Evolutionary conservation across 2,888 invertebrate species (phyloP).

Genomic region (Patella caerulea): DNA sequence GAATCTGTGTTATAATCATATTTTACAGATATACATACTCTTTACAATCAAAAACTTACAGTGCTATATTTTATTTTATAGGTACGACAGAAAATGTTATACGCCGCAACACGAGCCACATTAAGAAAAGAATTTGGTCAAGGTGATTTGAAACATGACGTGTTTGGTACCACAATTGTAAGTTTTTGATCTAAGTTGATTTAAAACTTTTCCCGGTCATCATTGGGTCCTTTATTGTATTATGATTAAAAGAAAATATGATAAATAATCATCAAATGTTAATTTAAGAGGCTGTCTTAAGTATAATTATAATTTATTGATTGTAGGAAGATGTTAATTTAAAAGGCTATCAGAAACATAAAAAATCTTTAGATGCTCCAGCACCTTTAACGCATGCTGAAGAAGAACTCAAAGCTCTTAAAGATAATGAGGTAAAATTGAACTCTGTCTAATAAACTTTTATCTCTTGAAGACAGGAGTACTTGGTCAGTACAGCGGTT

Average conservation of each 20-base stretch:
- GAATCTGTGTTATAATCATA: too few relatives aligned
- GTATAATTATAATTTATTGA: too few relatives aligned
- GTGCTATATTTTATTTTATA: constrained; percentile 32
- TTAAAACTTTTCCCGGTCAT: too few relatives aligned
- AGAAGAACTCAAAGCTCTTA: constrained; percentile 71
- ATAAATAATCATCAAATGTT: neutral
- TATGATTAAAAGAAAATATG: neutral
- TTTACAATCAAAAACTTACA: too few relatives aligned
- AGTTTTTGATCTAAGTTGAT: constrained; percentile 28
- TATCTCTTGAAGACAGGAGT: too few relatives aligned
- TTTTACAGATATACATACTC: too few relatives aligned
- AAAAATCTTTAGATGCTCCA: constrained; percentile 84
- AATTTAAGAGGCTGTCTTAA: constrained; percentile 75
- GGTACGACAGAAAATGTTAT: constrained; percentile 95
- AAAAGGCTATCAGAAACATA: constrained; percentile 85
- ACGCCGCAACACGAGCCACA: constrained; percentile 97
- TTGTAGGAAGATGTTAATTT: constrained; percentile 84
- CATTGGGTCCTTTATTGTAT: neutral
- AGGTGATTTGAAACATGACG: constrained; percentile 92
- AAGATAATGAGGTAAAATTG: constrained; percentile 66
- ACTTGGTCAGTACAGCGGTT: too few relatives aligned
- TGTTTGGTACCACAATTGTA: constrained; percentile 88
- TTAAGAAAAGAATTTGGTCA: constrained; percentile 96
- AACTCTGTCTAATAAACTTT: neutral
- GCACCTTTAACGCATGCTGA: constrained; percentile 88